These are phyloP conservation scores for Hoplodrina ambigua DNA, from an alignment of 2,888 invertebrate genomes.

Conservation along the genomic window DNA sequence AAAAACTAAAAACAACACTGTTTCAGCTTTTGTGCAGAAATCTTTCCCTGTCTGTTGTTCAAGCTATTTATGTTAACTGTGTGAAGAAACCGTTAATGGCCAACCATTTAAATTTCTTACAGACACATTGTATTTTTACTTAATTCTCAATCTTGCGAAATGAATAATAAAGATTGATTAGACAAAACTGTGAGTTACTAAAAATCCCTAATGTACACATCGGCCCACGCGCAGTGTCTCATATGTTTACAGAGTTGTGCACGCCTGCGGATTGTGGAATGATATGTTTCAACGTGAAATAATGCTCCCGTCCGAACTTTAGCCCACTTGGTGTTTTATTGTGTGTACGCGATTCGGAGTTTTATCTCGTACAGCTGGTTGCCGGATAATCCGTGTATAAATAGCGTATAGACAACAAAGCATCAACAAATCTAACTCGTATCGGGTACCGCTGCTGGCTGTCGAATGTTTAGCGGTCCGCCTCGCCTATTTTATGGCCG, in stretches of 20 bases:
- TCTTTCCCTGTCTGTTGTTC: slow-evolving; percentile 1
- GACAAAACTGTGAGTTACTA: slow-evolving; percentile 72
- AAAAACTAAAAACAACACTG: neutral
- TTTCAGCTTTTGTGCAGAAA: slow-evolving; percentile 10
- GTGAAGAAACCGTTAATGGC: slow-evolving; percentile 45
- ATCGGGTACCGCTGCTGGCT: slow-evolving; percentile 68
- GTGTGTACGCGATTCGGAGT: slow-evolving; percentile 80
- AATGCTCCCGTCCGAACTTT: slow-evolving; percentile 80
- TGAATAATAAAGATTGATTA: slow-evolving; percentile 64
- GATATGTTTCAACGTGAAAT: slow-evolving; percentile 84
- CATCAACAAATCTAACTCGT: slow-evolving; percentile 69
- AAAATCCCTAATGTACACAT: slow-evolving; percentile 80
- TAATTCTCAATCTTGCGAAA: slow-evolving; percentile 45
- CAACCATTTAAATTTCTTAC: slow-evolving; percentile 39
- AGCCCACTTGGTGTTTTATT: slow-evolving; percentile 84
- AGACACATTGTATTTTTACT: slow-evolving; percentile 34
- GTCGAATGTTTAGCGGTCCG: slow-evolving; percentile 61
- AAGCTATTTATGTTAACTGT: slow-evolving; percentile 32
- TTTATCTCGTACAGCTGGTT: slow-evolving; percentile 88
- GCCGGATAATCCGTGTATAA: slow-evolving; percentile 85
- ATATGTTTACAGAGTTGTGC: slow-evolving; percentile 85
- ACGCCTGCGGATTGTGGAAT: slow-evolving; percentile 81
- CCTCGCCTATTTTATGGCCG: slow-evolving; percentile 64
- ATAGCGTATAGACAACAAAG: slow-evolving; percentile 86
- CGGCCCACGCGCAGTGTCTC: slow-evolving; percentile 79